A percentile compares a stretch with the other conserved stretches of the same genome.
These are phyloP conservation scores for Chionomys nivalis DNA, from an alignment of 2,113 vertebrate species.

Conservation along the genomic window DNA sequence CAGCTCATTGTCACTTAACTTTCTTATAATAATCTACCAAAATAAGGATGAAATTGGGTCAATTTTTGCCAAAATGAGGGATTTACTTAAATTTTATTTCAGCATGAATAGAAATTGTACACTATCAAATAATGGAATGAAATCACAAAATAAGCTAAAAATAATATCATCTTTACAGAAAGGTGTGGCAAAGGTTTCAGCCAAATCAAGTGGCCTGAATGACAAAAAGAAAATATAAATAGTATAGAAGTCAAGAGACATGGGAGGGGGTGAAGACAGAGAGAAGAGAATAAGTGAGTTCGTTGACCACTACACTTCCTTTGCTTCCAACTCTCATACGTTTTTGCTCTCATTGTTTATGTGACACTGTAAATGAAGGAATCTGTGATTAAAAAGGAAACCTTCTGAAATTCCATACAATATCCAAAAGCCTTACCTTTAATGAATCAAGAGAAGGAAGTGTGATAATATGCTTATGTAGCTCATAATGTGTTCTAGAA, in stretches of 20 bases:
- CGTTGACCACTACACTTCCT: neutral
- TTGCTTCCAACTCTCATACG: neutral
- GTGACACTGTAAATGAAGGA: neutral
- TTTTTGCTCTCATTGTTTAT: neutral
- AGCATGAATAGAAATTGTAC: neutral
- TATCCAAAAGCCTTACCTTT: neutral
- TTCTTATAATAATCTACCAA: neutral
- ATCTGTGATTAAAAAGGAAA: neutral
- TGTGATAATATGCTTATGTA: neutral
- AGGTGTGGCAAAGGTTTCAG: neutral
- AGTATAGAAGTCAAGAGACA: neutral
- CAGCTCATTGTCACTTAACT: neutral
- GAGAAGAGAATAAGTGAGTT: neutral
- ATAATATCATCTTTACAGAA: neutral
- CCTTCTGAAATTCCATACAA: neutral
- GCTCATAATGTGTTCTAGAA: neutral
- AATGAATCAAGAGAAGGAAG: neutral
- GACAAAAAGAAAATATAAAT: neutral
- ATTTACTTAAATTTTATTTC: constrained; percentile 9
- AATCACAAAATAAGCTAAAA: neutral
- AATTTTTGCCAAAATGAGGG: neutral
- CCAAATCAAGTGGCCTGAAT: neutral
- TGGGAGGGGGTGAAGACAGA: neutral
- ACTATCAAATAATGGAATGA: constrained; percentile 3
- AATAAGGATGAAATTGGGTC: constrained; percentile 9